These are phyloP conservation scores for Hippopotamyrus pictus DNA, from an alignment of 2,797 vertebrate genomes.

Conservation along the genomic window DNA sequence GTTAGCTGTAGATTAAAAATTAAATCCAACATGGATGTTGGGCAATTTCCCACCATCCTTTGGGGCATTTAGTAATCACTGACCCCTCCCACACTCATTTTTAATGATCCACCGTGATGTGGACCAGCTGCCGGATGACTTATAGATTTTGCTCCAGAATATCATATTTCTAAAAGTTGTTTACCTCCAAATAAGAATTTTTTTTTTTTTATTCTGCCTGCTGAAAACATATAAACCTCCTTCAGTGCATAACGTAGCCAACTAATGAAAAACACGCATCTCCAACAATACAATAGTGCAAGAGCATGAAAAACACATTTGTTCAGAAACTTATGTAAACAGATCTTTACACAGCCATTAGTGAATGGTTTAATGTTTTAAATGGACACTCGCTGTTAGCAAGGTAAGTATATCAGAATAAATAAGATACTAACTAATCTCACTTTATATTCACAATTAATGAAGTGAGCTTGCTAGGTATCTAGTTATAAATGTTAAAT, in stretches of 20 bases:
- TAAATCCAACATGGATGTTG: neutral
- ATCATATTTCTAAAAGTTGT: neutral
- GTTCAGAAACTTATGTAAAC: neutral
- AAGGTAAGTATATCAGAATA: neutral
- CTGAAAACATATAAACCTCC: neutral
- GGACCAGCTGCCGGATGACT: neutral
- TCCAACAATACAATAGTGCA: neutral
- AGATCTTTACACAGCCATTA: neutral
- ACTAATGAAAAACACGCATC: neutral
- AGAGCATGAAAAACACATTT: neutral
- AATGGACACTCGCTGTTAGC: neutral
- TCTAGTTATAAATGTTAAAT: neutral
- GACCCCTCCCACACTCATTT: neutral
- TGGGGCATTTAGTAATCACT: neutral
- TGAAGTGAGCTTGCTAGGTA: neutral
- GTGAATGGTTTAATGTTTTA: neutral
- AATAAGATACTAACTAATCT: neutral
- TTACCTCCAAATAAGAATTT: neutral
- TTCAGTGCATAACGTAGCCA: neutral
- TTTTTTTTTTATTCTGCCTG: neutral
- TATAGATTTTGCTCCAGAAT: neutral
- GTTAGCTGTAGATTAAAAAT: neutral
- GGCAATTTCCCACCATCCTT: neutral
- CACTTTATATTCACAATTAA: neutral
- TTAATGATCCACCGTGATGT: neutral